phyloP scores from a whole-genome alignment of 1,140 invertebrate genomes.

The Drosophila kikkawai region DNA sequence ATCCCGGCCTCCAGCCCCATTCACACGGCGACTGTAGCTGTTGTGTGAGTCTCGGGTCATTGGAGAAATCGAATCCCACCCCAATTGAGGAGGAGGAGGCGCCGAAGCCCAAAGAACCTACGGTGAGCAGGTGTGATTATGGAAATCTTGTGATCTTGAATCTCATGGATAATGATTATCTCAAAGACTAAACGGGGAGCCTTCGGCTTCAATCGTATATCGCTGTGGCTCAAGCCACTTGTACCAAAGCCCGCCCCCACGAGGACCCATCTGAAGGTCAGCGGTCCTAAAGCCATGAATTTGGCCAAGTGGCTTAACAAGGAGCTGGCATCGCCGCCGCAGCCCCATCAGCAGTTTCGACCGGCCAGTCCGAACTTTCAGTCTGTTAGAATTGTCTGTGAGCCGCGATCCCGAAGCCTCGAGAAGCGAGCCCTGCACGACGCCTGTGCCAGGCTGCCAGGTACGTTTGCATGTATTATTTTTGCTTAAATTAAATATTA shows the following conservation, averaged over 20 bases:
- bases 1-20: constrained; percentile 96
- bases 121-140: constrained; percentile 15
- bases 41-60: constrained; percentile 48
- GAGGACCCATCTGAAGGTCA: constrained; percentile 89
- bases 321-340: constrained; percentile 88
- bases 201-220: constrained; percentile 52
- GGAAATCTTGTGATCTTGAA: too few species aligned
- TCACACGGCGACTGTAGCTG: constrained; percentile 89
- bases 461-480: background rate
- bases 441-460: constrained; percentile 85
- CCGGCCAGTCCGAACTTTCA: constrained; percentile 85
- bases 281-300: constrained; percentile 90
- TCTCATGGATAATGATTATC: background rate
- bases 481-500: too few species aligned
- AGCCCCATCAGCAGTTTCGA: constrained; percentile 39
- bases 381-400: constrained; percentile 85
- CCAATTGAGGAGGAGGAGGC: constrained; percentile 90
- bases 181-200: background rate
- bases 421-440: constrained; percentile 86
- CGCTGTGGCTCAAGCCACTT: constrained; percentile 43
- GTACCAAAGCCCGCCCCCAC: constrained; percentile 89
- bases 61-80: constrained; percentile 85
- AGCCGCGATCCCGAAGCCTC: constrained; percentile 88
- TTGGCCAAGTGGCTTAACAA: constrained; percentile 90
- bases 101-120: constrained; percentile 10